Evolutionary conservation across 1,140 invertebrate species (phyloP), one percentile per base, ranked within the genome.

Genomic region (Ostrea edulis): DNA sequence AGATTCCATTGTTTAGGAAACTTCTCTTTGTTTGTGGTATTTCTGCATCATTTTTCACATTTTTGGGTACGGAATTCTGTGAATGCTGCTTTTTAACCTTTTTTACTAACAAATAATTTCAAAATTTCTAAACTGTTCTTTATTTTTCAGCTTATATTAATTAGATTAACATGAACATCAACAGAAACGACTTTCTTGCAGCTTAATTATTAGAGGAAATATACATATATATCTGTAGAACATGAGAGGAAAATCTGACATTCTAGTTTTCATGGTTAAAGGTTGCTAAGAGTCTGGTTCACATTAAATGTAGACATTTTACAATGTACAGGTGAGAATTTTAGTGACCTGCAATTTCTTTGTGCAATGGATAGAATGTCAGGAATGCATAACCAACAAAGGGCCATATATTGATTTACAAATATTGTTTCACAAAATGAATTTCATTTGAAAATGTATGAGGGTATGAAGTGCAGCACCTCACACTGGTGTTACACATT

Each of bases 71-170:
- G 68, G 68, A 77, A 35, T 77, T 77, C 25, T 77, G 8, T 2
- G 68, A 77, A 77, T 77, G 68, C 68, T 29, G 68, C 68, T 77
- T 77, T 12, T 29, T 35, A 62, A 62, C 29, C 11, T 14, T 77
- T 77, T 25, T 25, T 71, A 77, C 68, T 77, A 77, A 77, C 29
- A 44, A 77, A 14, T 35, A 29, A 25, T 68, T 8, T 44, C 5
- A 2, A 44, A 44, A 44, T 29, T 77, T 77, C 29, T 77, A 14
- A 77, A 77, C 12, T 62, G 11, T 77, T 77, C 68, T 77, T 77
- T 77, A 25, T 77, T 77, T 62, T 77, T 77, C 68, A 77, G 68
- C 68, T 77, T 77, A 29, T 77, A 77, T 77, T 77, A 77, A 77
- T 77, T 44, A 29, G 12, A 77, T 29, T 77, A 77, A 77, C 68